Conservation (phyloP, 2,888 invertebrate genomes). For the Leucophenga montana region DNA sequence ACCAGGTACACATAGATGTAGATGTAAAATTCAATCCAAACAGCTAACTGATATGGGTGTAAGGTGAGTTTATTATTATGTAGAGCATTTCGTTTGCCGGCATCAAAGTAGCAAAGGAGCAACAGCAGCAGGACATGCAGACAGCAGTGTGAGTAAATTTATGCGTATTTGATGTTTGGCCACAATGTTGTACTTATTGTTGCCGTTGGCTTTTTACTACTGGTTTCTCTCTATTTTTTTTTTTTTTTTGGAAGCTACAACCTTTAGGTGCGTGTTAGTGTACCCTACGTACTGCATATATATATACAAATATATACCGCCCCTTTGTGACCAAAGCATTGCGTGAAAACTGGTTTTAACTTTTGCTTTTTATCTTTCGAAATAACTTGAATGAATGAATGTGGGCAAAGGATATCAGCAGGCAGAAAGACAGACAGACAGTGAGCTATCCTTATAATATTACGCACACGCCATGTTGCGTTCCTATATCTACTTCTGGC, state of each 20-base stretch:
- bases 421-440: not conserved
- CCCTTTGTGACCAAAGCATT: slow-evolving; percentile 49
- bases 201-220: not conserved
- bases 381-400: too few relatives aligned
- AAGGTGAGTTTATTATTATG: too few relatives aligned
- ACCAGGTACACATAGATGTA: not conserved
- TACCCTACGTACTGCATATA: too few relatives aligned
- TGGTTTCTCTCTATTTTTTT: too few relatives aligned
- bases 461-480: slow-evolving; percentile 59
- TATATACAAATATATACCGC: not conserved
- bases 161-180: slow-evolving; percentile 6
- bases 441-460: slow-evolving; percentile 33
- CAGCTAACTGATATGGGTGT: too few relatives aligned
- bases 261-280: slow-evolving; percentile 29
- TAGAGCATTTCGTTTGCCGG: too few relatives aligned
- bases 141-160: slow-evolving; percentile 3
- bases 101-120: too few relatives aligned
- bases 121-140: too few relatives aligned
- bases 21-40: not conserved
- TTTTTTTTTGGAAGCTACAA: not conserved
- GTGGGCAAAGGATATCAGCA: slow-evolving; percentile 21
- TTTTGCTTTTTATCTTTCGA: slow-evolving; percentile 62
- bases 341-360: slow-evolving; percentile 66
- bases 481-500: not conserved
- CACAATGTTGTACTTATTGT: slow-evolving; percentile 10